Evolutionary conservation across 2,113 vertebrate species (phyloP), one percentile per base, ranked within the genome.

Genomic region (Oreochromis spilurus): DNA sequence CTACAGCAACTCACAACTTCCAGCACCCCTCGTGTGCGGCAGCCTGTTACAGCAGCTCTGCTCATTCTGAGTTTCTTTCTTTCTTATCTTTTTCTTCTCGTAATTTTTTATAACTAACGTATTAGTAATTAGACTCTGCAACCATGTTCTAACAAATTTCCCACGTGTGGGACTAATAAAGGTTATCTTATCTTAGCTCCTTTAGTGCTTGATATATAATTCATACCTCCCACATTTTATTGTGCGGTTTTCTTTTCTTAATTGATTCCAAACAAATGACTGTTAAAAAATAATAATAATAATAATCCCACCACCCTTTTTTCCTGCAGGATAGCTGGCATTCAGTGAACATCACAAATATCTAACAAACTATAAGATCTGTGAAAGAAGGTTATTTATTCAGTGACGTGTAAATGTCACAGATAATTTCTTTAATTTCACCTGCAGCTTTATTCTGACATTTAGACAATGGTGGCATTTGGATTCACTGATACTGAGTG

Each of bases 401-500:
- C 14, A 50, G 3, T 38, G 21, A n/a, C 4, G 17, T 53, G 29
- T 57, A 86, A 88, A 90, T 90, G 81, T 88, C 86, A 89, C 3
- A 6, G 77, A 52, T 79, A 75, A 86, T 86, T 54, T 43, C 43
- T 79, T 53, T 84, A 82, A 79, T 87, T 82, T 79, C 53, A 60
- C 79, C 72, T 58, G 72, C 40, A 21, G 86, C 67, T 79, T 54
- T 53, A 7, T 57, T 24, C 55, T 87, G 87, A 85, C 90, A 89
- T 91, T 90, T 79, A 48, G 16, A 40, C 53, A 79, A 84, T 14
- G 19, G 1, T 88, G 88, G 13, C 75, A 85, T 89, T 87, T 91
- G 12, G n/a, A 79, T 45, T 9, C 75, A 11, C 36, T 2, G 81
- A 79, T 82, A 9, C 17, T 6, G 67, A 62, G 77, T 60, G n/a